Percentiles rank a stretch among this genome's conserved stretches.
These are phyloP conservation scores for Pseudorasbora parva DNA, from an alignment of 2,113 vertebrate species.

Conservation along the genomic window DNA sequence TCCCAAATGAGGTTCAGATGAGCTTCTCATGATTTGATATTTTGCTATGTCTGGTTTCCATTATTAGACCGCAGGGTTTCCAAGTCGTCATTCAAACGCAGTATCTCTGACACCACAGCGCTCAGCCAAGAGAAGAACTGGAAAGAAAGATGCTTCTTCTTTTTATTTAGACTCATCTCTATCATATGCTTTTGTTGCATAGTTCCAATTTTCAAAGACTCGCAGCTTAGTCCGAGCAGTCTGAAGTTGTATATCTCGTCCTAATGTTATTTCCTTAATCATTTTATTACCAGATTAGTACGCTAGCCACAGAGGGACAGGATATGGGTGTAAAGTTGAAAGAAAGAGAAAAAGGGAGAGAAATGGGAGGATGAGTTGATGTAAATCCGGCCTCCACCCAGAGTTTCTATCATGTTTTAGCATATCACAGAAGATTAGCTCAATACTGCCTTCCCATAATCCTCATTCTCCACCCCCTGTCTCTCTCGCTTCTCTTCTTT, in stretches of 20 bases:
- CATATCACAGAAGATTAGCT: constrained; percentile 32
- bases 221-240: not conserved
- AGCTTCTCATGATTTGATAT: constrained; percentile 57
- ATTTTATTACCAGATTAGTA: constrained; percentile 38
- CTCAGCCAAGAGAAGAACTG: constrained; percentile 44
- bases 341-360: constrained; percentile 7
- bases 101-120: constrained; percentile 34
- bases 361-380: constrained; percentile 18
- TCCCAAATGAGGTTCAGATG: constrained; percentile 55
- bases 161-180: not conserved
- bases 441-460: constrained; percentile 34
- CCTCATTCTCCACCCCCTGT: constrained; percentile 32
- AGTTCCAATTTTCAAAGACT: constrained; percentile 2
- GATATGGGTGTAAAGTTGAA: constrained; percentile 1
- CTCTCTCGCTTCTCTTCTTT: constrained; percentile 41
- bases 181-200: not conserved
- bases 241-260: not conserved
- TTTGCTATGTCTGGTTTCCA: constrained; percentile 54
- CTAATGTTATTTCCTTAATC: constrained; percentile 28
- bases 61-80: constrained; percentile 38
- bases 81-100: constrained; percentile 32
- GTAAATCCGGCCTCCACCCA: constrained; percentile 20
- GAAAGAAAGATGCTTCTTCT: constrained; percentile 45
- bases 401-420: constrained; percentile 31
- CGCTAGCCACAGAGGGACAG: not conserved